These are phyloP conservation scores for Chiloscyllium plagiosum DNA, from an alignment of 2,113 vertebrate species.

Conservation along the genomic window DNA sequence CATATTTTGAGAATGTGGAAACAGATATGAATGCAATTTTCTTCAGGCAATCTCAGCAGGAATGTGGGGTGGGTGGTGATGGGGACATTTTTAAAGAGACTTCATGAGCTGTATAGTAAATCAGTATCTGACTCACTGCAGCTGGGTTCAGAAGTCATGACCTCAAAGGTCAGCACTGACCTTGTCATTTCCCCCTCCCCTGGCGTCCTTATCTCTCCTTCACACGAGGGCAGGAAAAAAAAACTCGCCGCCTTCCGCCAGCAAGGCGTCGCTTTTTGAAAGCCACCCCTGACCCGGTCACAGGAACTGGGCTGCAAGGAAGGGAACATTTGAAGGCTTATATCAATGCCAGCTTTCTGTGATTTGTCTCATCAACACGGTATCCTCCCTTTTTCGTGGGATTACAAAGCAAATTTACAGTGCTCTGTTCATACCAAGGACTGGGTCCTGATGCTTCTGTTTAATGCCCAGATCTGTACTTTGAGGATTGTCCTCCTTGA, in stretches of 20 bases:
- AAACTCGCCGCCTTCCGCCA: slow-evolving; percentile 21
- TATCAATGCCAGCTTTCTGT: neutral
- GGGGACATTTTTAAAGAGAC: neutral
- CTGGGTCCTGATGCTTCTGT: neutral
- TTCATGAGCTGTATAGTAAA: neutral
- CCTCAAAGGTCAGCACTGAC: slow-evolving; percentile 12
- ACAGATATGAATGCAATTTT: neutral
- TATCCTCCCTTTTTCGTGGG: neutral
- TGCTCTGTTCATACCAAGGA: neutral
- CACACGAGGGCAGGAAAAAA: neutral
- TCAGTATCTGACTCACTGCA: neutral
- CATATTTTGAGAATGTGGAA: neutral
- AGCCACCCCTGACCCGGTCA: slow-evolving; percentile 9
- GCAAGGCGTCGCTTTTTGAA: slow-evolving; percentile 15
- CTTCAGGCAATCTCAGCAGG: neutral
- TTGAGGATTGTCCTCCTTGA: neutral
- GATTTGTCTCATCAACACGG: neutral
- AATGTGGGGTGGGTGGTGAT: neutral
- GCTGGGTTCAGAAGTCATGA: neutral
- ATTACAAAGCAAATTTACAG: neutral
- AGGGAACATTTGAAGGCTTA: neutral
- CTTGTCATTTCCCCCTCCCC: neutral
- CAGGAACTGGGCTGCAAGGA: neutral
- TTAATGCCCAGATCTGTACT: neutral
- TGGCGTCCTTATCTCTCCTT: slow-evolving; percentile 1